phyloP scores from a whole-genome alignment of 2,797 vertebrate genomes.

The Sciurus vulgaris region DNA sequence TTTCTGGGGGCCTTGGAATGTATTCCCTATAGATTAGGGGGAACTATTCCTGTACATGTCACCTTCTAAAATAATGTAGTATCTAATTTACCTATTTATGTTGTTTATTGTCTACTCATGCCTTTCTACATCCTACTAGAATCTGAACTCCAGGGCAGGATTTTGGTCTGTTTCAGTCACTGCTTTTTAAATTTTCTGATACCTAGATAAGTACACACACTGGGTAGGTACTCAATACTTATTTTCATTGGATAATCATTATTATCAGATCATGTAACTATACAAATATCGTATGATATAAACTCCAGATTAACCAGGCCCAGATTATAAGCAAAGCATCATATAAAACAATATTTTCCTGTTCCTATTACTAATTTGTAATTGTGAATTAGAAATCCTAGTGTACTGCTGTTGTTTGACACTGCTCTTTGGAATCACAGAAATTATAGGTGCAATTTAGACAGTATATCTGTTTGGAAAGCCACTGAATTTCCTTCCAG shows the following conservation, averaged over 20 bases:
- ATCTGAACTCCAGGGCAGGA: background rate
- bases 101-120: background rate
- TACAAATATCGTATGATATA: background rate
- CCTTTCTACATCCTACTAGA: background rate
- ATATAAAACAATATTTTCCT: background rate
- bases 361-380: conserved; percentile 18
- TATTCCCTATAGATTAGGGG: too few species aligned
- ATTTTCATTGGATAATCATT: conserved; percentile 5
- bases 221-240: background rate
- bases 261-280: background rate
- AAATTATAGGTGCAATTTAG: background rate
- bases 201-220: background rate
- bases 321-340: conserved; percentile 18
- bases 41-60: background rate
- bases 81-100: background rate
- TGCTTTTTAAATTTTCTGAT: background rate
- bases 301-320: background rate
- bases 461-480: conserved; percentile 43
- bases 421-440: conserved; percentile 32
- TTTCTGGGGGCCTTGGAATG: too few species aligned
- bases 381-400: background rate
- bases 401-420: background rate
- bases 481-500: conserved; percentile 29
- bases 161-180: background rate
- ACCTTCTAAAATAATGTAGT: background rate